A percentile compares a stretch with the other conserved stretches of the same genome.
Evolutionary conservation across 2,888 invertebrate genomes (phyloP).

Genomic region (Gonocerus acuteangulatus): DNA sequence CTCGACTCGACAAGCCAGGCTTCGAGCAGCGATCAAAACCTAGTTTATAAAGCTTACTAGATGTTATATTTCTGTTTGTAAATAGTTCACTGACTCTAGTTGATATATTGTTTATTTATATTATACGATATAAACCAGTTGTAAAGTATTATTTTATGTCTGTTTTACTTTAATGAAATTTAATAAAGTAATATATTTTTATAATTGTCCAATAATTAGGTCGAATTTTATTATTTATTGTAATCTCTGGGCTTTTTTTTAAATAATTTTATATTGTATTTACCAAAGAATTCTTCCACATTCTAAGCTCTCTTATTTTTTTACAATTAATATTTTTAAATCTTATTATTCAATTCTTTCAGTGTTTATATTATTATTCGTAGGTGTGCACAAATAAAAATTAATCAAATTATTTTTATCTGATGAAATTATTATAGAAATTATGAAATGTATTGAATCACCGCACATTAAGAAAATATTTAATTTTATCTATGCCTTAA

Average conservation of each 20-base stretch:
- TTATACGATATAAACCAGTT: slow-evolving; percentile 10
- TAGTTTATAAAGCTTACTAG: slow-evolving; percentile 4
- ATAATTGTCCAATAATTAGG: slow-evolving; percentile 17
- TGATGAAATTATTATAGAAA: too few relatives aligned
- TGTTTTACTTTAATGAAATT: slow-evolving; percentile 11
- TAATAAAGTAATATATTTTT: slow-evolving; percentile 21
- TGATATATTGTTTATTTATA: slow-evolving; percentile 6
- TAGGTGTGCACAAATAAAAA: too few relatives aligned
- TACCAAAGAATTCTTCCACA: slow-evolving; percentile 18
- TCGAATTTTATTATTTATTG: slow-evolving; percentile 15
- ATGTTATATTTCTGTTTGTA: slow-evolving; percentile 16
- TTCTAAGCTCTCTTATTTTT: slow-evolving; percentile 2
- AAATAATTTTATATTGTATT: slow-evolving; percentile 1
- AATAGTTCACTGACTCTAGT: slow-evolving; percentile 6
- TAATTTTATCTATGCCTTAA: too few relatives aligned
- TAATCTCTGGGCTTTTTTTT: background rate
- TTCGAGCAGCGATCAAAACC: slow-evolving; percentile 11
- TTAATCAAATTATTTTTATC: too few relatives aligned
- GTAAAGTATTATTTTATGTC: slow-evolving; percentile 25
- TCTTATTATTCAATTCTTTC: background rate
- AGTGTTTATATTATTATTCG: too few relatives aligned
- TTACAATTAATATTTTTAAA: background rate
- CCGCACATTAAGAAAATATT: too few relatives aligned
- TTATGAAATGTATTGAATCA: too few relatives aligned
- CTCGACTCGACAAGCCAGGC: slow-evolving; percentile 5